A percentile compares a stretch with the other conserved stretches of the same genome.
phyloP scores from a whole-genome alignment of 2,888 invertebrate species.

The Aphrophora alni region DNA sequence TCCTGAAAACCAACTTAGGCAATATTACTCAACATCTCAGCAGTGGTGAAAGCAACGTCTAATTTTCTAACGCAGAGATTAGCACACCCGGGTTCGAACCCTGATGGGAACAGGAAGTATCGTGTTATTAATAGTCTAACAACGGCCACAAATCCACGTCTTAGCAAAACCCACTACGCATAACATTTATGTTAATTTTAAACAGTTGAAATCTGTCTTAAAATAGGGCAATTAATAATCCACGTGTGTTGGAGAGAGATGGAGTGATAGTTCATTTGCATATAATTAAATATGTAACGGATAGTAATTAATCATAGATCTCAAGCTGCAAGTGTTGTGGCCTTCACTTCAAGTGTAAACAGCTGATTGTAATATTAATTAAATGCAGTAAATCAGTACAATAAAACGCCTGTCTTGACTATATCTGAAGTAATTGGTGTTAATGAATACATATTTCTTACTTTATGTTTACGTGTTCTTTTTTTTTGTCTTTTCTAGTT shows the following conservation, averaged over 20 bases:
- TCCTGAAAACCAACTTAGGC: too few relatives aligned
- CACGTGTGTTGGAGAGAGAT: neutral
- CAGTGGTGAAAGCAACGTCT: too few relatives aligned
- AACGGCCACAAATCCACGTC: neutral
- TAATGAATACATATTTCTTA: too few relatives aligned
- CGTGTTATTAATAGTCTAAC: neutral
- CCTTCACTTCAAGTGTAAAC: neutral
- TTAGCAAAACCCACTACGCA: neutral
- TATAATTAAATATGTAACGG: conserved; percentile 6
- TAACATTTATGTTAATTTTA: neutral
- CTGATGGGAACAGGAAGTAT: neutral
- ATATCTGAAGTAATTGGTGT: too few relatives aligned
- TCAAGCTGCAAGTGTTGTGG: neutral
- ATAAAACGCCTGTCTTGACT: neutral
- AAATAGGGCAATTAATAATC: neutral
- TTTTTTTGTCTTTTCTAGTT: too few relatives aligned
- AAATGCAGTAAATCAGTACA: neutral
- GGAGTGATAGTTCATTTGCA: neutral
- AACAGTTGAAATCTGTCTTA: neutral
- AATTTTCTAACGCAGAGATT: too few relatives aligned
- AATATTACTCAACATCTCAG: too few relatives aligned
- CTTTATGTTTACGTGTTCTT: too few relatives aligned
- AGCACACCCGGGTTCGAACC: too few relatives aligned
- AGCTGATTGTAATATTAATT: neutral
- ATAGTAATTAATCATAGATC: neutral